phyloP scores from a whole-genome alignment of 2,888 invertebrate species.

The Pyrgus malvae region DNA sequence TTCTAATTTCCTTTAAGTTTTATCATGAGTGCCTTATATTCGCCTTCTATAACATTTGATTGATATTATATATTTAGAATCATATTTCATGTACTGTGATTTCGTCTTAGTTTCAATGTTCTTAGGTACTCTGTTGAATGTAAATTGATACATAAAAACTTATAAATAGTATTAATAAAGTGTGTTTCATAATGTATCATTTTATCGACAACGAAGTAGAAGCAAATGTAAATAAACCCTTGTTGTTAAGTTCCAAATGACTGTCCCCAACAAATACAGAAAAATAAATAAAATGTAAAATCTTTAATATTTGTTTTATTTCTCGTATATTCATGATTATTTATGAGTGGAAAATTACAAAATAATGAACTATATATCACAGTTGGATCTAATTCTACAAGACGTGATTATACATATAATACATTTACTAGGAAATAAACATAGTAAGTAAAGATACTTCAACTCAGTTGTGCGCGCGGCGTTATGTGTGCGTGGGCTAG shows the following conservation, averaged over 20 bases:
- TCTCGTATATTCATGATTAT: constrained; percentile 34
- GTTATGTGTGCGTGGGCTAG: too few species aligned
- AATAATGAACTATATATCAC: constrained; percentile 56
- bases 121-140: constrained; percentile 28
- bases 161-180: constrained; percentile 27
- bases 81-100: constrained; percentile 53
- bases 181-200: constrained; percentile 24
- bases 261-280: constrained; percentile 32
- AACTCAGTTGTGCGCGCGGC: too few species aligned
- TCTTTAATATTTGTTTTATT: constrained; percentile 39
- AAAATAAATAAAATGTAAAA: constrained; percentile 41
- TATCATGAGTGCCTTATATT: constrained; percentile 41
- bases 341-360: constrained; percentile 36
- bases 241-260: constrained; percentile 38
- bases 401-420: constrained; percentile 8
- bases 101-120: constrained; percentile 47
- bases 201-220: constrained; percentile 35
- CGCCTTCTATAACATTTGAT: constrained; percentile 33
- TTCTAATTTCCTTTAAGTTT: constrained; percentile 23
- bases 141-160: constrained; percentile 26
- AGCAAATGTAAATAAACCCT: constrained; percentile 40
- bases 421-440: neutral
- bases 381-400: constrained; percentile 66
- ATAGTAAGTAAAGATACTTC: too few species aligned
- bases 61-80: constrained; percentile 36